Evolutionary conservation across 37 sponge, comb jelly and placozoan genomes (phyloP).

Genomic region (Axinella damicornis): DNA sequence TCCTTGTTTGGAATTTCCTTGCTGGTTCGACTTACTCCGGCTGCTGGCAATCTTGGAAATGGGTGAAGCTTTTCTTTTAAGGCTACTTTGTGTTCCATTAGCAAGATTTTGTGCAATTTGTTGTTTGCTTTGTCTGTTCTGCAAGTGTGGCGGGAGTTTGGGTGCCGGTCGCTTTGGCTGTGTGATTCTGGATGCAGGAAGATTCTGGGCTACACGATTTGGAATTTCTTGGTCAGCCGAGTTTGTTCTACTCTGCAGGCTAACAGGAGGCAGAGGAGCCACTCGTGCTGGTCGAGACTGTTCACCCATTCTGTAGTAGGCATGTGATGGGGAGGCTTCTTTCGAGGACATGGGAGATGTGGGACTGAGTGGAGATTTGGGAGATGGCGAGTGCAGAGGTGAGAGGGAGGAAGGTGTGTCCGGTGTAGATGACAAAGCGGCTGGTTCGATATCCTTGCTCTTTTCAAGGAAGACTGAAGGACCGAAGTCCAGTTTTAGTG

Average conservation of each 20-base stretch:
- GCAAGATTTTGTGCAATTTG: not conserved
- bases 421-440: not conserved
- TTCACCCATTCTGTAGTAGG: not conserved
- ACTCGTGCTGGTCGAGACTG: not conserved
- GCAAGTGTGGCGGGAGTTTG: slow-evolving; percentile 8
- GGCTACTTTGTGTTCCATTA: not conserved
- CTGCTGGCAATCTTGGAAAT: slow-evolving; percentile 1
- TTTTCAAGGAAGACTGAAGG: slow-evolving; percentile 37
- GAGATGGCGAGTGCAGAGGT: slow-evolving; percentile 32
- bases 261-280: not conserved
- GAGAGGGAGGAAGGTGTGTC: slow-evolving; percentile 34
- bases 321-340: slow-evolving; percentile 23
- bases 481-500: not conserved
- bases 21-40: not conserved
- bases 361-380: slow-evolving; percentile 17
- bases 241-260: too few relatives aligned
- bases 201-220: too few relatives aligned
- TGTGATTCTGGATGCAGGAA: not conserved
- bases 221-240: too few relatives aligned
- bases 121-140: slow-evolving; percentile 22
- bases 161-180: slow-evolving; percentile 1
- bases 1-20: not conserved
- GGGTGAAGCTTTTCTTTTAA: not conserved
- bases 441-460: not conserved
- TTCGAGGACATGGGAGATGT: slow-evolving; percentile 6